phyloP scores from a whole-genome alignment of 2,113 vertebrate genomes.

The Atrichornis clamosus region DNA sequence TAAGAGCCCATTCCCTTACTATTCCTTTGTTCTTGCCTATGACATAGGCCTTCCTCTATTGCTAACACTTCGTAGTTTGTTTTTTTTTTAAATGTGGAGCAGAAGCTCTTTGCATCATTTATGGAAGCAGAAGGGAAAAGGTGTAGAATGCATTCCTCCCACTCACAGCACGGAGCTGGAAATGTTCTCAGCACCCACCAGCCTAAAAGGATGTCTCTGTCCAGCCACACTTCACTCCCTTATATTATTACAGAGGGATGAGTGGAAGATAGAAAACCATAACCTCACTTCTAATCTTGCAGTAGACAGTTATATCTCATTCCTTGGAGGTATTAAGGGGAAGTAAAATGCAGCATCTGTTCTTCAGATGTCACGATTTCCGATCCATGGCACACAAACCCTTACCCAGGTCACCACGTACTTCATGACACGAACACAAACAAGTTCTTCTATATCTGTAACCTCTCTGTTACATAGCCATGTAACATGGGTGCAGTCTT shows the following conservation, averaged over 20 bases:
- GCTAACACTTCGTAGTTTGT: not conserved
- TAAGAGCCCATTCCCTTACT: not conserved
- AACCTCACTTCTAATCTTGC: not conserved
- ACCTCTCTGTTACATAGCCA: not conserved
- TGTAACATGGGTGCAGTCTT: not conserved
- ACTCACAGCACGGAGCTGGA: not conserved
- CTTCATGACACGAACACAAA: not conserved
- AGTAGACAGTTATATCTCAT: not conserved
- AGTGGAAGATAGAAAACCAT: not conserved
- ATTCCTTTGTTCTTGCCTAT: not conserved
- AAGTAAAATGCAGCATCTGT: not conserved
- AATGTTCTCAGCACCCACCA: not conserved
- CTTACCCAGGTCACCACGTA: not conserved
- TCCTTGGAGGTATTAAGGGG: not conserved
- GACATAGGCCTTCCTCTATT: not conserved
- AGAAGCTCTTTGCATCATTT: not conserved
- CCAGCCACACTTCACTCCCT: not conserved
- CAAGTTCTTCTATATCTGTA: not conserved
- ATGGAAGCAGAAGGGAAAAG: not conserved
- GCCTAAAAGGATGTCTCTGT: not conserved
- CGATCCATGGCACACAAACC: not conserved
- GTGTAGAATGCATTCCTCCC: constrained; percentile 1
- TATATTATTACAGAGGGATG: not conserved
- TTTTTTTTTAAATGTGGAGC: not conserved
- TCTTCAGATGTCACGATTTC: not conserved